Evolutionary conservation across 1,140 invertebrate genomes (phyloP).

Genomic region (Solenopsis invicta): DNA sequence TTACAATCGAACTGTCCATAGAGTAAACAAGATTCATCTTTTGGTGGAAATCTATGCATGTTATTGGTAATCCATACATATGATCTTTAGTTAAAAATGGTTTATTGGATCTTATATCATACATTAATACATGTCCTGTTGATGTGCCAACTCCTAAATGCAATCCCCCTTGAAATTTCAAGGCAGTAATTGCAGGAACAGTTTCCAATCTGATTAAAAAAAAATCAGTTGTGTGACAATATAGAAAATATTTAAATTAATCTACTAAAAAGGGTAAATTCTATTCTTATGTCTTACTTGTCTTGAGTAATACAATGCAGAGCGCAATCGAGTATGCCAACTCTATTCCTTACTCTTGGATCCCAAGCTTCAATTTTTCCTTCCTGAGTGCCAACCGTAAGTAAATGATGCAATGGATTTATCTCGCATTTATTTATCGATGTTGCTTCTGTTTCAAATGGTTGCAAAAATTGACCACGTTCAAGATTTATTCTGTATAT

Average conservation of each 20-base stretch:
- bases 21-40: constrained; percentile 95
- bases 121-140: constrained; percentile 97
- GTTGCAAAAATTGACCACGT: constrained; percentile 96
- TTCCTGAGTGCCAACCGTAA: constrained; percentile 96
- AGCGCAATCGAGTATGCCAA: constrained; percentile 95
- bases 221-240: neutral
- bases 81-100: constrained; percentile 98
- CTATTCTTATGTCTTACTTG: constrained; percentile 84
- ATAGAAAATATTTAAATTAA: neutral
- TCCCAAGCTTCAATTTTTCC: constrained; percentile 99
- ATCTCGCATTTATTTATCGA: constrained; percentile 95
- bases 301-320: constrained; percentile 90
- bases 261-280: neutral
- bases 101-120: constrained; percentile 97
- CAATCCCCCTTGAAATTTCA: constrained; percentile 94
- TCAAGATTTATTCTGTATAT: constrained; percentile 98
- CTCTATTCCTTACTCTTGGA: constrained; percentile 92
- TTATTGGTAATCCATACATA: constrained; percentile 97
- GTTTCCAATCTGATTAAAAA: constrained; percentile 51
- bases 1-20: constrained; percentile 96
- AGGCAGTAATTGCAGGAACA: constrained; percentile 92
- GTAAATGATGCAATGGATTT: constrained; percentile 95
- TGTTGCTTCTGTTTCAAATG: constrained; percentile 92
- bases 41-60: constrained; percentile 95
- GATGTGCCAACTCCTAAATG: constrained; percentile 96